Base-by-base conservation (phyloP, 1,140 invertebrate species). In the Chironomus tepperi region DNA sequence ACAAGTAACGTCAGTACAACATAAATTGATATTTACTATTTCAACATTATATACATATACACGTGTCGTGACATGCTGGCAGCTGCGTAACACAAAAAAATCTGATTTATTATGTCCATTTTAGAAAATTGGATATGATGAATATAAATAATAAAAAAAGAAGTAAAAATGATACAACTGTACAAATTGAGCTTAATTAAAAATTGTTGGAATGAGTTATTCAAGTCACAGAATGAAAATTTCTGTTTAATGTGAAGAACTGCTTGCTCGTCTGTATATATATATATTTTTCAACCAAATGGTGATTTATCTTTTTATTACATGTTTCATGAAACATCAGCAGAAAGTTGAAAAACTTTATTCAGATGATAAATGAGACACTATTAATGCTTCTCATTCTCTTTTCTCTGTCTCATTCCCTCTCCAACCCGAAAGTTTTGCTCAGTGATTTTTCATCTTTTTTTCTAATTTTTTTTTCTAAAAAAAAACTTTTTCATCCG, bases 301-400 rank as follows among this genome's bases (percentile, higher is more conserved):
- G n/a, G 47, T 57, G 47, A 57, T 57, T 57, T 57, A 57, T 57
- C 47, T n/a, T 57, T 57, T 57, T 57, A 57, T 57, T 57, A 57
- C 47, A 57, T 57, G 47, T 12, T 57, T 57, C 47, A 57, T 57
- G 47, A 57, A 57, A n/a, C n/a, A 57, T 57, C 47, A 57, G 47
- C 47, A 57, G 47, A 57, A 57, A 57, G 9, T 57, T 57, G 47
- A 57, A 57, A 57, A 57, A 57, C 12, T 57, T 57, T 57, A 57
- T 57, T 57, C 47, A 0, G 47, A 57, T 57, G 47, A 57, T 57
- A 57, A 57, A 57, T 57, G 47, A 57, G 47, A n/a, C 47, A 57
- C 47, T 57, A 57, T 57, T 57, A 57, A 57, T 57, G n/a, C 47
- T 57, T n/a, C n/a, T 3, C 47, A n/a, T 57, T 15, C 47, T 57